phyloP scores from a whole-genome alignment of 2,888 invertebrate species.

The Melinaea marsaeus region DNA sequence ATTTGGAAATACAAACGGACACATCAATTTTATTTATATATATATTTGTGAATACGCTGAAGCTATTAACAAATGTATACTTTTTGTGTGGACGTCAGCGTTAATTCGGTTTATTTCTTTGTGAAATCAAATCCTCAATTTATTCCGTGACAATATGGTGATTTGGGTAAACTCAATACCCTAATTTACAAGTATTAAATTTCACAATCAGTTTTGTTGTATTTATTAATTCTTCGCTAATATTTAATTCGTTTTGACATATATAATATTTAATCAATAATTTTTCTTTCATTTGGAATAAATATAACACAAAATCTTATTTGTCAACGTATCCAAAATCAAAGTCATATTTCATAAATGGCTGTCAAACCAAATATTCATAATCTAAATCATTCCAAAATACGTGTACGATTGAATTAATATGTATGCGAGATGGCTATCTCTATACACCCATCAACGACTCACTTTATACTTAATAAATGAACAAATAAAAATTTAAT shows the following conservation, averaged over 20 bases:
- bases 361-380: too few species aligned
- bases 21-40: too few species aligned
- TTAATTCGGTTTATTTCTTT: conserved; percentile 7
- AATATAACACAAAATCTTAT: too few species aligned
- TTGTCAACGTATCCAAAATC: too few species aligned
- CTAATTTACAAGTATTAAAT: conserved; percentile 4
- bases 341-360: too few species aligned
- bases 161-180: conserved; percentile 2
- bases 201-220: neutral
- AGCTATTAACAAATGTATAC: neutral
- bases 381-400: too few species aligned
- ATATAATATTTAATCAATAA: neutral
- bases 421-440: conserved; percentile 21
- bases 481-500: too few species aligned
- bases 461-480: conserved; percentile 13
- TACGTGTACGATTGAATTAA: neutral
- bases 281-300: neutral
- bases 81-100: neutral
- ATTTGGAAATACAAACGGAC: too few species aligned
- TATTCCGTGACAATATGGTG: conserved; percentile 1
- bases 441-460: conserved; percentile 24
- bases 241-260: conserved; percentile 2
- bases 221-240: neutral
- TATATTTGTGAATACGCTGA: conserved; percentile 13
- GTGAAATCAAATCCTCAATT: neutral